Evolutionary conservation across 2,797 vertebrate species (phyloP), one percentile per base, ranked within the genome.

Genomic region (Anabacerthia variegaticeps): DNA sequence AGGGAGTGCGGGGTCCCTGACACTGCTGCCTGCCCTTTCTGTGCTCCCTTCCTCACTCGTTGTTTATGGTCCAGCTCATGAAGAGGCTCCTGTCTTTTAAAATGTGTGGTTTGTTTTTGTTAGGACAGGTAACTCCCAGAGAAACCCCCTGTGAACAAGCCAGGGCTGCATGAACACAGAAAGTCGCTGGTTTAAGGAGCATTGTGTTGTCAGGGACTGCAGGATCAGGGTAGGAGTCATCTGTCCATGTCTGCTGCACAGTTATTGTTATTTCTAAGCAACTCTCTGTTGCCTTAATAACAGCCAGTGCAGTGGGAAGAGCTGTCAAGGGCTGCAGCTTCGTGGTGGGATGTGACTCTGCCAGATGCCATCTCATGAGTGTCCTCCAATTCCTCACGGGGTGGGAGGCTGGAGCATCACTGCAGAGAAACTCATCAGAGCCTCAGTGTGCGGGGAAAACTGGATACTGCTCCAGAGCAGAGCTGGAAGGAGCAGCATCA

Each of bases 1-100:
- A 1, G 10, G 37, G 32, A 81, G 51, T 1, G 0, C 3, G 0
- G 61, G 7, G n/a, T 83, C 11, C 14, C 48, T 66, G 62, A 36
- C 18, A 1, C 15, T 46, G 59, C 52, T 55, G 24, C 34, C 28
- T 74, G 36, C 23, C 32, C 28, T 30, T n/a, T 37, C 58, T 7
- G 6, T 62, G 56, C 48, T 84, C 37, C 37, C 19, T 48, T 54
- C 56, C 43, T 84, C 52, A 19, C 20, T 11, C 2, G 6, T 34
- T 80, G 21, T 22, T 76, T 28, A 48, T 59, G 65, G 39, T 37
- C 22, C 51, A 20, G 46, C 82, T 81, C 34, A n/a, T 44, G 48
- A 58, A 27, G 34, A 73, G n/a, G 34, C 10, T 62, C 14, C 32
- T 5, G 4, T 10, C 30, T 67, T 71, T 43, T 51, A 23, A 17